Evolutionary conservation across 2,888 invertebrate species (phyloP).

Genomic region (Phymatocera aterrima): DNA sequence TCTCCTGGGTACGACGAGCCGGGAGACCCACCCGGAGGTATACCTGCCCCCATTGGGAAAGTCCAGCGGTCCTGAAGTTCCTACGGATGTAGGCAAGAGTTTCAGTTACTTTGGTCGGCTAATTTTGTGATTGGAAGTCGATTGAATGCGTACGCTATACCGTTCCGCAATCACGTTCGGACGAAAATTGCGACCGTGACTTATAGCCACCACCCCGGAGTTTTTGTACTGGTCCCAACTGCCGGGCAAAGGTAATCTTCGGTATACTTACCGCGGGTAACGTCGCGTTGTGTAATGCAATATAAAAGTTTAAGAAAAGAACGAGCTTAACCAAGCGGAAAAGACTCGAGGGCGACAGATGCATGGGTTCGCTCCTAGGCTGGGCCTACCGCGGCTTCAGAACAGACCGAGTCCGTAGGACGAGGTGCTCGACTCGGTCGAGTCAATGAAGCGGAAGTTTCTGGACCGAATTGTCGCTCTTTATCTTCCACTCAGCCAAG

Average conservation of each 20-base stretch:
- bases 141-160: not conserved
- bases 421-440: slow-evolving; percentile 4
- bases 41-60: not conserved
- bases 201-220: not conserved
- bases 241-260: not conserved
- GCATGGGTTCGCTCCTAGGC: not conserved
- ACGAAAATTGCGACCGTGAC: not conserved
- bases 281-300: not conserved
- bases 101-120: not conserved
- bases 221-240: not conserved
- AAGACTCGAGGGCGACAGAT: slow-evolving; percentile 9
- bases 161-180: not conserved
- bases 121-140: not conserved
- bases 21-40: not conserved
- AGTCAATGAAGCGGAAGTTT: slow-evolving; percentile 36
- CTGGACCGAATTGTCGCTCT: slow-evolving; percentile 31
- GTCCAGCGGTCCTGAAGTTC: not conserved
- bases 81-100: not conserved
- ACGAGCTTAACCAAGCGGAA: slow-evolving; percentile 19
- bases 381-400: not conserved
- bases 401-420: not conserved
- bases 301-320: slow-evolving; percentile 2
- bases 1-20: not conserved
- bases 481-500: slow-evolving; percentile 37
- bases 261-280: not conserved